Conservation (phyloP, 1,140 invertebrate genomes). For the Phthorimaea operculella region DNA sequence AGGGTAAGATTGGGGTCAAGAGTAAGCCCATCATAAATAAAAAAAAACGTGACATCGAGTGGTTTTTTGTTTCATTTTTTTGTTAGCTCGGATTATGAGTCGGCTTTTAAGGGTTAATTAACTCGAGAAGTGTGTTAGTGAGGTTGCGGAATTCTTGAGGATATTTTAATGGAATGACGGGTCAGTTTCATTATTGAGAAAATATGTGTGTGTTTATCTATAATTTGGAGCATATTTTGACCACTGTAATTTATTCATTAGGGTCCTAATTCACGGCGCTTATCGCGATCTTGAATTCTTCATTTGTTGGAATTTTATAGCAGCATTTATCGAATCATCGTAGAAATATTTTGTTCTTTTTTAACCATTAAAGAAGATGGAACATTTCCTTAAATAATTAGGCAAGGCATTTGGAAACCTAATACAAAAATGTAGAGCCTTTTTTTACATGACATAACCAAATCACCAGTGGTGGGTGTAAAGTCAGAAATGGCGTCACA, state of each 20-base stretch:
- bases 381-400: no score
- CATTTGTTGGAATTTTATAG: no score
- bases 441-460: no score
- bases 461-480: conserved; percentile 4
- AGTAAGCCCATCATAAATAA: no score
- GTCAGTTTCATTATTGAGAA: neutral
- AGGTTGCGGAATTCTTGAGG: conserved; percentile 38
- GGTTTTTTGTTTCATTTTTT: conserved; percentile 43
- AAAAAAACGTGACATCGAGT: conserved; percentile 61
- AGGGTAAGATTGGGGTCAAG: no score
- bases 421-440: no score
- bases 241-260: neutral
- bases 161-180: conserved; percentile 16
- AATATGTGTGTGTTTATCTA: neutral
- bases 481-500: conserved; percentile 24
- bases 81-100: conserved; percentile 45
- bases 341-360: no score
- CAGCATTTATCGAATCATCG: no score
- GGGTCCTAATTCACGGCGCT: neutral
- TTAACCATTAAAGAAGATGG: no score
- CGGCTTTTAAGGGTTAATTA: conserved; percentile 57
- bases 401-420: no score
- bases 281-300: no score
- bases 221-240: neutral
- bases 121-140: conserved; percentile 39